Percentiles rank a stretch among this genome's conserved stretches.
phyloP scores from a whole-genome alignment of 2,797 vertebrate genomes.

The Sebastes vulpes region DNA sequence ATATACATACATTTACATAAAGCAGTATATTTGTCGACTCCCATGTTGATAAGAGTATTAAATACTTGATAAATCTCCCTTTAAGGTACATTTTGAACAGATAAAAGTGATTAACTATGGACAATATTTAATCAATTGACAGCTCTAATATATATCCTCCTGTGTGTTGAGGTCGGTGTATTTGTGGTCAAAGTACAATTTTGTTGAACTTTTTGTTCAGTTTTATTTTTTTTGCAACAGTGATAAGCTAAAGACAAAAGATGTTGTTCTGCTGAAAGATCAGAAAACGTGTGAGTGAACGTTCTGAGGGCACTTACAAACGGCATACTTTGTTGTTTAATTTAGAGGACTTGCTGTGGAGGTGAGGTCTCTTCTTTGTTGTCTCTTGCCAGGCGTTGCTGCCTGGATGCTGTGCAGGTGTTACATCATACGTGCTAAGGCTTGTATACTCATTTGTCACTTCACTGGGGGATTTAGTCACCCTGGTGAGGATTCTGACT shows the following conservation, averaged over 20 bases:
- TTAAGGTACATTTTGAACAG: too few species aligned
- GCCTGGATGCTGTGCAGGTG: constrained; percentile 29
- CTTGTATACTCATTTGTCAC: constrained; percentile 56
- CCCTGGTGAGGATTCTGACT: constrained; percentile 32
- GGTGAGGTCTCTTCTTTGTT: constrained; percentile 7
- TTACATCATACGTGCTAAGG: constrained; percentile 66
- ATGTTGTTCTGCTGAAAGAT: background rate
- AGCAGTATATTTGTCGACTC: too few species aligned
- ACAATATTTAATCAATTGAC: too few species aligned
- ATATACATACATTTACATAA: too few species aligned
- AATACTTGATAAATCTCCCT: too few species aligned
- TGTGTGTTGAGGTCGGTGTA: background rate
- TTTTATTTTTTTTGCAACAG: background rate
- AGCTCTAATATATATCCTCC: background rate
- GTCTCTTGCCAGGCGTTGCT: constrained; percentile 3
- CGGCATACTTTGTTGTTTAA: background rate
- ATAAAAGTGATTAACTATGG: too few species aligned
- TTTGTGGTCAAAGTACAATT: background rate
- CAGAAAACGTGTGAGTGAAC: background rate
- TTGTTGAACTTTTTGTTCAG: background rate
- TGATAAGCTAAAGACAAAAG: background rate
- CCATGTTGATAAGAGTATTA: too few species aligned
- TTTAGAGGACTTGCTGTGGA: background rate
- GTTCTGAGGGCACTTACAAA: background rate
- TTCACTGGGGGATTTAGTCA: constrained; percentile 58